Conservation (phyloP, 1,140 invertebrate species). For the Riptortus pedestris region DNA sequence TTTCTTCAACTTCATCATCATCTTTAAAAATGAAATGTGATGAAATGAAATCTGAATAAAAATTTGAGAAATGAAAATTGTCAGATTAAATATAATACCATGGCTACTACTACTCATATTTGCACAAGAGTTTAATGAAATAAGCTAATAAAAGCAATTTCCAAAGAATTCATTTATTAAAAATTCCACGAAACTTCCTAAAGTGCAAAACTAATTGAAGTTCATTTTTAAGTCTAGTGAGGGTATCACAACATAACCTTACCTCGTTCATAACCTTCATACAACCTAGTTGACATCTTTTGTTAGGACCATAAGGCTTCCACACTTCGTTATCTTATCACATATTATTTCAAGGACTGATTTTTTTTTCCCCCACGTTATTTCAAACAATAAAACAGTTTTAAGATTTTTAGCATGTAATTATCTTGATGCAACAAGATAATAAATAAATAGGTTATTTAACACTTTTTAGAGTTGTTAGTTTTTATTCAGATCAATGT, state of each 20-base stretch:
- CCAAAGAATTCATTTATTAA: not conserved
- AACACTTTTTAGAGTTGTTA: too few relatives aligned
- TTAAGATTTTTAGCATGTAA: not conserved
- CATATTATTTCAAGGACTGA: slow-evolving; percentile 12
- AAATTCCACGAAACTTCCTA: too few relatives aligned
- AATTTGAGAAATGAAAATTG: not conserved
- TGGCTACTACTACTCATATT: slow-evolving; percentile 30
- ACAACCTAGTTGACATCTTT: slow-evolving; percentile 14
- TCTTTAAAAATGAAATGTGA: not conserved
- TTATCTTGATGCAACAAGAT: too few relatives aligned
- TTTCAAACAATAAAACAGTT: slow-evolving; percentile 7
- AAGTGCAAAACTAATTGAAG: not conserved
- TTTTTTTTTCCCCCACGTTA: too few relatives aligned
- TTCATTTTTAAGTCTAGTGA: too few relatives aligned
- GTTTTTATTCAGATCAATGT: too few relatives aligned
- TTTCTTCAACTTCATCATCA: slow-evolving; percentile 9
- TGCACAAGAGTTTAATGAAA: not conserved
- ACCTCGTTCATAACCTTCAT: slow-evolving; percentile 13
- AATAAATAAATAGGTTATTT: too few relatives aligned
- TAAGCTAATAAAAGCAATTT: too few relatives aligned
- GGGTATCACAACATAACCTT: slow-evolving; percentile 16
- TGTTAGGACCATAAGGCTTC: not conserved
- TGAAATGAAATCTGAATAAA: not conserved
- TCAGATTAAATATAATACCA: slow-evolving; percentile 27
- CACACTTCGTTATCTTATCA: slow-evolving; percentile 4